Conservation (phyloP, 2,113 vertebrate species). For the Anseranas semipalmata region DNA sequence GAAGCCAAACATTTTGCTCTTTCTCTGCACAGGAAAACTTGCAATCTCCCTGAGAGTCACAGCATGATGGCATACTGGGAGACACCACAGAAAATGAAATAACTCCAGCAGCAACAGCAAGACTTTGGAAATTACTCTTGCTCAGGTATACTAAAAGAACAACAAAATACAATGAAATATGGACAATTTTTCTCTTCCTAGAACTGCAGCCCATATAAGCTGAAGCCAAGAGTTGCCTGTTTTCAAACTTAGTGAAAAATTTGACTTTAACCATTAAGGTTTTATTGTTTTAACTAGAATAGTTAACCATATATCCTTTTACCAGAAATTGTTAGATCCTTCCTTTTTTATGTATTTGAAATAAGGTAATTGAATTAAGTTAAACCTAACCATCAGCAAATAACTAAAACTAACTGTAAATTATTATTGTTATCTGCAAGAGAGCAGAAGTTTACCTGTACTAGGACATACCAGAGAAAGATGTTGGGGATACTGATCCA, state of each 20-base stretch:
- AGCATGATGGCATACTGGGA: background rate
- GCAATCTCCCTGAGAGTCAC: background rate
- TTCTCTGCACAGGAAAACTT: background rate
- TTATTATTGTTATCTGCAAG: background rate
- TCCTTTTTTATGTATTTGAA: background rate
- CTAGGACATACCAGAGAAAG: accelerated
- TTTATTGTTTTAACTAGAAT: background rate
- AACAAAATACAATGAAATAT: background rate
- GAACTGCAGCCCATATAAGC: background rate
- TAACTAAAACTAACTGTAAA: background rate
- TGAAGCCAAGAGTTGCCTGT: background rate
- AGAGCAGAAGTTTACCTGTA: background rate
- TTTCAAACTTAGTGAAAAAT: background rate
- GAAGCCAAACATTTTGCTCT: background rate
- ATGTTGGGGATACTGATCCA: background rate
- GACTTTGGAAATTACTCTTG: background rate
- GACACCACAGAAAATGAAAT: background rate
- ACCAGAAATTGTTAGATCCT: background rate
- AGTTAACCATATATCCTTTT: background rate
- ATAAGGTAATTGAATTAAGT: background rate
- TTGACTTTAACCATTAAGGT: background rate
- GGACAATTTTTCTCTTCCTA: background rate
- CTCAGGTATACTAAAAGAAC: background rate
- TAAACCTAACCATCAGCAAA: background rate
- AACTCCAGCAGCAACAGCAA: background rate